Percentiles rank a stretch among this genome's conserved stretches.
Evolutionary conservation across 2,113 vertebrate species (phyloP).

Genomic region (mouse (Mus musculus)): GRCm39 chr17:12517001-12517500

Average conservation of each 20-base stretch:
- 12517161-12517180: not conserved
- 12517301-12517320: not conserved
- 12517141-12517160: not conserved
- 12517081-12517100: not conserved
- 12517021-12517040: not conserved
- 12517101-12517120: not conserved
- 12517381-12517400: too few relatives aligned
- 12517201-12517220: not conserved
- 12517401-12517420: too few relatives aligned
- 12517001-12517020: too few relatives aligned
- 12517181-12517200: not conserved
- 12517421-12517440: constrained; percentile 4
- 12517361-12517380: too few relatives aligned
- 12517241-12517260: not conserved
- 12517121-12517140: not conserved
- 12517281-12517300: not conserved
- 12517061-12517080: not conserved
- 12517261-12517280: not conserved
- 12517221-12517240: not conserved
- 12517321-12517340: not conserved
- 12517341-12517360: not conserved
- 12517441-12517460: not conserved
- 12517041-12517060: not conserved
- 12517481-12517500: not conserved
- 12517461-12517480: not conserved